Conservation (phyloP, 2,888 invertebrate genomes). For the Exephanes ischioxanthus region DNA sequence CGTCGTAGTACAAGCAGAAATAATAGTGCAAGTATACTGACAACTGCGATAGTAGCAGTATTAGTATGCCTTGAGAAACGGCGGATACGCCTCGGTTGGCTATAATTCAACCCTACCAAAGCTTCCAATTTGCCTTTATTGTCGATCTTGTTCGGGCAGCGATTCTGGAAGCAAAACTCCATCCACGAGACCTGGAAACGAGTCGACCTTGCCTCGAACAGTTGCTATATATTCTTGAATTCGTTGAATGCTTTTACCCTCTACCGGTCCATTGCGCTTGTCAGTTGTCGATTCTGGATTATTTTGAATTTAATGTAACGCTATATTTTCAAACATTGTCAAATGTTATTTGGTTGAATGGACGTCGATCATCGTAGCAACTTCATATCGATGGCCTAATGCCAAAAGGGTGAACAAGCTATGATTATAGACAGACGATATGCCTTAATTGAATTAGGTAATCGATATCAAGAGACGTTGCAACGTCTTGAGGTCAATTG, state of each 20-base stretch:
- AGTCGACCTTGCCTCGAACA: constrained; percentile 50
- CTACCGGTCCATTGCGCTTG: constrained; percentile 10
- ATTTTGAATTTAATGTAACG: neutral
- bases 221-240: constrained; percentile 59
- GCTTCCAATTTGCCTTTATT: constrained; percentile 70
- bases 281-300: neutral
- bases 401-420: too few relatives aligned
- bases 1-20: constrained; percentile 49
- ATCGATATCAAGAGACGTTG: too few relatives aligned
- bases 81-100: constrained; percentile 59
- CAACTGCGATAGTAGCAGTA: constrained; percentile 30
- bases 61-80: constrained; percentile 56
- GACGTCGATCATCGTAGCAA: too few relatives aligned
- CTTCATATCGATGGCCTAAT: too few relatives aligned
- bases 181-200: constrained; percentile 52
- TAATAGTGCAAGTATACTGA: constrained; percentile 38
- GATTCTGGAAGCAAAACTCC: constrained; percentile 42
- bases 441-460: too few relatives aligned
- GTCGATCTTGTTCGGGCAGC: constrained; percentile 63
- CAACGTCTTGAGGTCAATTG: too few relatives aligned
- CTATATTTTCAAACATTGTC: neutral
- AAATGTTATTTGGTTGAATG: neutral
- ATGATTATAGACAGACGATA: too few relatives aligned
- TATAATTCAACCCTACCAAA: constrained; percentile 67
- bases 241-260: constrained; percentile 53